phyloP scores from a whole-genome alignment of 2,797 vertebrate species.

The Aythya fuligula region DNA sequence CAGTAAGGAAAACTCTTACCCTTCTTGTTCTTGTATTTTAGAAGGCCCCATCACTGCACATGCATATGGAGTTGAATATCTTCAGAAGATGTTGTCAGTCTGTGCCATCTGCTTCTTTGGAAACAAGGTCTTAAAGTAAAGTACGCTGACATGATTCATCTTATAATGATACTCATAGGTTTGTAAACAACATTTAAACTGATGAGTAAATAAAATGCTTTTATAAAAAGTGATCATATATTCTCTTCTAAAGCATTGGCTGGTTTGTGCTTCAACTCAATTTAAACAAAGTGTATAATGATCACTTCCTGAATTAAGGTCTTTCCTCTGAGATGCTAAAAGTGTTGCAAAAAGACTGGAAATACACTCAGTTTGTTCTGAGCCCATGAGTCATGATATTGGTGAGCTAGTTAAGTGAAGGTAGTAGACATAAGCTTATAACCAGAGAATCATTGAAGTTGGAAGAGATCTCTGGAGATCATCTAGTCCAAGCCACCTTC shows the following conservation, averaged over 20 bases:
- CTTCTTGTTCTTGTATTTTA: not conserved
- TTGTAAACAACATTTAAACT: constrained; percentile 62
- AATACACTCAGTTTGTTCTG: not conserved
- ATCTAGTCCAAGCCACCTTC: not conserved
- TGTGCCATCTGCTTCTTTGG: constrained; percentile 64
- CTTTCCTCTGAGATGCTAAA: not conserved
- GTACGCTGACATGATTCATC: constrained; percentile 28
- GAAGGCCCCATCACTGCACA: not conserved
- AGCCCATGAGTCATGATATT: not conserved
- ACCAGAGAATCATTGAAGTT: not conserved
- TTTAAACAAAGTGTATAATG: not conserved
- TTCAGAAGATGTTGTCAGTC: constrained; percentile 10
- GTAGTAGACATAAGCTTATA: not conserved
- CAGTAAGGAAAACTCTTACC: not conserved
- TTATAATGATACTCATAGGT: constrained; percentile 48
- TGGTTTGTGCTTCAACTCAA: constrained; percentile 46
- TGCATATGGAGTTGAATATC: not conserved
- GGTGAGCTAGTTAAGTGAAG: not conserved
- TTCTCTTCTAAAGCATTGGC: constrained; percentile 1
- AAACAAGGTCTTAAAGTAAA: constrained; percentile 49
- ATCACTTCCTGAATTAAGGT: constrained; percentile 3
- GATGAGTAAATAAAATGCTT: constrained; percentile 52
- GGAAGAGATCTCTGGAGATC: not conserved
- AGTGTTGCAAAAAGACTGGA: not conserved
- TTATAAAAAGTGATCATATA: constrained; percentile 43